A percentile compares a stretch with the other conserved stretches of the same genome.
Evolutionary conservation across 1,140 invertebrate genomes (phyloP).

Genomic region (Musca vetustissima): DNA sequence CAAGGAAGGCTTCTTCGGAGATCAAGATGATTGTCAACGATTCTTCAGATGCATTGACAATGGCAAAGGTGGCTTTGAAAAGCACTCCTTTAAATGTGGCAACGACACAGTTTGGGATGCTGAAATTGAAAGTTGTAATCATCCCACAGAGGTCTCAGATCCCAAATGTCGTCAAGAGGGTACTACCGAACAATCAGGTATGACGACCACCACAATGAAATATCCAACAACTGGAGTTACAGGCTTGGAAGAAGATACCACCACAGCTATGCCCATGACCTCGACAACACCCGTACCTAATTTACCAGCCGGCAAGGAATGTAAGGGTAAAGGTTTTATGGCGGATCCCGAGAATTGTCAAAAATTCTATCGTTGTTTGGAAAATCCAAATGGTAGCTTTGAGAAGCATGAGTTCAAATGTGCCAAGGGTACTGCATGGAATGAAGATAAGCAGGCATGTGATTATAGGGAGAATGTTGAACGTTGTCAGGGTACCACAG

Average conservation of each 20-base stretch:
- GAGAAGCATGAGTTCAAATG: constrained; percentile 52
- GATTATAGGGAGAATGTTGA: constrained; percentile 38
- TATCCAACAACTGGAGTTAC: constrained; percentile 33
- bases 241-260: constrained; percentile 36
- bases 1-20: constrained; percentile 62
- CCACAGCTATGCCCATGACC: constrained; percentile 20
- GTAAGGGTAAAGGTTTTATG: constrained; percentile 66
- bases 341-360: constrained; percentile 62
- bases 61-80: constrained; percentile 59
- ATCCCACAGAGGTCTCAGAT: constrained; percentile 57
- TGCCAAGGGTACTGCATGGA: constrained; percentile 57
- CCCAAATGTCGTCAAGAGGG: constrained; percentile 24
- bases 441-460: constrained; percentile 54
- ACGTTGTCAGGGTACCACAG: constrained; percentile 32
- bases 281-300: constrained; percentile 37
- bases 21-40: constrained; percentile 63
- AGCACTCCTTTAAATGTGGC: constrained; percentile 66
- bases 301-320: constrained; percentile 46
- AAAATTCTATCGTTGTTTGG: constrained; percentile 62
- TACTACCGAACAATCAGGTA: constrained; percentile 31
- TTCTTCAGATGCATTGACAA: constrained; percentile 68
- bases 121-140: constrained; percentile 62
- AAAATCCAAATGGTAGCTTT: constrained; percentile 53
- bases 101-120: constrained; percentile 67
- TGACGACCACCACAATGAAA: constrained; percentile 29